Evolutionary conservation across 2,797 vertebrate genomes (phyloP), one percentile per base, ranked within the genome.

Genomic region (Ctenopoma kingsleyae): DNA sequence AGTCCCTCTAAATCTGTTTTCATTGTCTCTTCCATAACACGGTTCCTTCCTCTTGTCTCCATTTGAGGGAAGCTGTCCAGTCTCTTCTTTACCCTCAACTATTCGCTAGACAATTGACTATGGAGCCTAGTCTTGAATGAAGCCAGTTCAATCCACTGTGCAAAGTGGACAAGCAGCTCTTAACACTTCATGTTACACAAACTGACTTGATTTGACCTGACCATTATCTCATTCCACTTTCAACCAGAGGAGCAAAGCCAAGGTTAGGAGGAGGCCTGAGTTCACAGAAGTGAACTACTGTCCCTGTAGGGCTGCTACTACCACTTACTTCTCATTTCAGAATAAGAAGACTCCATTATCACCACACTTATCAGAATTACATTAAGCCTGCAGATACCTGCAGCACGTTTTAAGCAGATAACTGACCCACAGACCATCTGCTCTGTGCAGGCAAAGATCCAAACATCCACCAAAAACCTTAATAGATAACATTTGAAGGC

Each of bases 211-310:
- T 62, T 78, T 25, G 27, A 30, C 27, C 6, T 82, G 70, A 76
- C n/a, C 36, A 48, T 83, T 67, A 61, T 71, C 54, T 71, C 67
- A 57, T 69, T 54, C 57, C 35, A 67, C 49, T 78, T 81, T 88
- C 67, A 78, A 58, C 22, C 60, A 50, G 27, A 63, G 40, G 36
- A 56, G 48, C 23, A 53, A 70, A 75, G 66, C 52, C 67, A 76
- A 76, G 59, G 86, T 84, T 70, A 76, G 81, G 72, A 63, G 49
- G 68, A 82, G 46, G 61, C 52, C 62, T 20, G 41, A 56, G 76
- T 52, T 76, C 47, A 51, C 25, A 64, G 59, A 69, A 43, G 60
- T 41, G 43, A n/a, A n/a, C n/a, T n/a, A n/a, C 19, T 13, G 59
- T 65, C 63, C 54, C 64, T 60, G 51, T n/a, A 52, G 46, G 25